These are phyloP conservation scores for Caenorhabditis brenneri DNA, from an alignment of 1,140 invertebrate genomes.

Conservation along the genomic window DNA sequence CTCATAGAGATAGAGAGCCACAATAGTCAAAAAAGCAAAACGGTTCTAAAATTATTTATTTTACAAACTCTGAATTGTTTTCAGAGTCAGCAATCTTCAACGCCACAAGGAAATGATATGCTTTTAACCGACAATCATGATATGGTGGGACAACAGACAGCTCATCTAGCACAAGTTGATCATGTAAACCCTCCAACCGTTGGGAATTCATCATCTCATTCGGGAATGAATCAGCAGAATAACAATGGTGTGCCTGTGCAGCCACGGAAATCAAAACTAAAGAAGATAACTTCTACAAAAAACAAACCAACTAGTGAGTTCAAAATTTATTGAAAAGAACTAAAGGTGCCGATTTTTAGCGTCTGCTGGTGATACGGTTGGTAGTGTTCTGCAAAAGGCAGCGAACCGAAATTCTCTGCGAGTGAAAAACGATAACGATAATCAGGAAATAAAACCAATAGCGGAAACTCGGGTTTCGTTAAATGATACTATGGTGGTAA, in stretches of 20 bases:
- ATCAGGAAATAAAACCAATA: background rate
- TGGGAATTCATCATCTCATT: background rate
- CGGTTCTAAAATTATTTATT: background rate
- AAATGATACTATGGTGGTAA: background rate
- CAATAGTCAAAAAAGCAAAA: background rate
- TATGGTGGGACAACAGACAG: background rate
- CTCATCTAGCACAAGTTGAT: slow-evolving; percentile 9
- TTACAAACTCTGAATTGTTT: background rate
- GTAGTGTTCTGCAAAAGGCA: background rate
- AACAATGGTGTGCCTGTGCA: background rate
- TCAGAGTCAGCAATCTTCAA: slow-evolving; percentile 20
- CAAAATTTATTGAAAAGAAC: background rate
- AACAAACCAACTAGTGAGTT: background rate
- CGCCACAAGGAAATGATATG: background rate
- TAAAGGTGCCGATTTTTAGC: background rate
- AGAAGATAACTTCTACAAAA: background rate
- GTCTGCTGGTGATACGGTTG: background rate
- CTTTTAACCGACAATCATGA: slow-evolving; percentile 1
- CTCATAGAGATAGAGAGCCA: no score
- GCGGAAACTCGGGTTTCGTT: background rate
- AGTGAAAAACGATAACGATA: background rate
- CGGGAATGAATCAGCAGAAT: background rate
- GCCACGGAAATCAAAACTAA: background rate
- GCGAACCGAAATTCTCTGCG: background rate
- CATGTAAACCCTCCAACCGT: background rate